Evolutionary conservation across 2,797 vertebrate genomes (phyloP).

Genomic region (Sebastes matsubarae): DNA sequence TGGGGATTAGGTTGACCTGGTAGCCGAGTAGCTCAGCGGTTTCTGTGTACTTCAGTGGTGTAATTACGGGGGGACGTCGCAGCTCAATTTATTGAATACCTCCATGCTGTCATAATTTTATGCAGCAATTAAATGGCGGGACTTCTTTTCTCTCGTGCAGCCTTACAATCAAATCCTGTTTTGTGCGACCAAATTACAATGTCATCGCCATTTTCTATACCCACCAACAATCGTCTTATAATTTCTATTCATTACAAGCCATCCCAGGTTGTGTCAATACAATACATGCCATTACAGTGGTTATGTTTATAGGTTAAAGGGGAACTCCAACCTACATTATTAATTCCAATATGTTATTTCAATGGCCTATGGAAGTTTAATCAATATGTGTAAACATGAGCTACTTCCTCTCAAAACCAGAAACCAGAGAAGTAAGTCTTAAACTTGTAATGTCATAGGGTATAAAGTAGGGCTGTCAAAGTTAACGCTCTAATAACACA

Average conservation of each 20-base stretch:
- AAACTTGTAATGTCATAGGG: neutral
- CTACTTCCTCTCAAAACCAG: neutral
- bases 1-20: constrained; percentile 77
- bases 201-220: constrained; percentile 22
- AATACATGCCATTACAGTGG: neutral
- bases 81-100: constrained; percentile 62
- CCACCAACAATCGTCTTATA: neutral
- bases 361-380: too few relatives aligned
- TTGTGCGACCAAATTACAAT: constrained; percentile 26
- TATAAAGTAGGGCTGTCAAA: too few relatives aligned
- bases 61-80: constrained; percentile 58
- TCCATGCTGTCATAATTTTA: constrained; percentile 57
- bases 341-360: neutral
- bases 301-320: neutral
- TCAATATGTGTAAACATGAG: neutral
- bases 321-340: neutral
- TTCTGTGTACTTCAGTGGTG: constrained; percentile 63
- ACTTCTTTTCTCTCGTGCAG: constrained; percentile 33
- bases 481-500: too few relatives aligned
- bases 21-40: constrained; percentile 62
- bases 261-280: neutral
- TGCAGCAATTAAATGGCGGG: constrained; percentile 40
- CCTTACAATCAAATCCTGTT: constrained; percentile 39
- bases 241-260: constrained; percentile 25
- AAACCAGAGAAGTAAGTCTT: neutral